A percentile compares a stretch with the other conserved stretches of the same genome.
Conservation (phyloP, 1,140 invertebrate species). For the Lepidurus packardi region DNA sequence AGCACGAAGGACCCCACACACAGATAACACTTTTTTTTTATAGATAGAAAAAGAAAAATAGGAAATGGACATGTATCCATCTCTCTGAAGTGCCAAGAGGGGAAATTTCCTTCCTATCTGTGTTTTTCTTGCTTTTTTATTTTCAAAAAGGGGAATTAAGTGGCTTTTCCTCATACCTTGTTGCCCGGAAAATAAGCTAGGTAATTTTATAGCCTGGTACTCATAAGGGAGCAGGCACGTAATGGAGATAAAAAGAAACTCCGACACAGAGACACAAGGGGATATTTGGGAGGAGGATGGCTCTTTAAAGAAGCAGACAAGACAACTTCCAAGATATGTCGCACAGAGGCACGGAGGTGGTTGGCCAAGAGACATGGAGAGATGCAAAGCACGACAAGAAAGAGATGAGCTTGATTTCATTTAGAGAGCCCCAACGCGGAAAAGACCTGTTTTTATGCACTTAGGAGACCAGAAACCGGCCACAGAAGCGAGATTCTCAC, state of each 20-base stretch:
- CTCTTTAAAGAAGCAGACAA: background rate
- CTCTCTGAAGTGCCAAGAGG: background rate
- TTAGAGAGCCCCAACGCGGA: background rate
- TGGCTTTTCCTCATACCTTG: background rate
- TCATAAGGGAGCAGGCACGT: background rate
- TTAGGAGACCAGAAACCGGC: background rate
- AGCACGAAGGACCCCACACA: background rate
- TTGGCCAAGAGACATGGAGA: background rate
- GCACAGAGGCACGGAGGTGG: background rate
- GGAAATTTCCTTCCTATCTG: background rate
- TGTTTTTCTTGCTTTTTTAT: background rate
- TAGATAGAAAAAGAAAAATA: background rate
- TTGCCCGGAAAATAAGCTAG: background rate
- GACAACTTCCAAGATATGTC: background rate
- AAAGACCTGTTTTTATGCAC: background rate
- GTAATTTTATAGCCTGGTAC: constrained; percentile 14
- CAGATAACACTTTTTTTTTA: background rate
- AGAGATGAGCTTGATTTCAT: background rate
- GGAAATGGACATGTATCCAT: background rate
- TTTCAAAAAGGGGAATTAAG: background rate
- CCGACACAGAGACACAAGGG: background rate
- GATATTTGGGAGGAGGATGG: background rate
- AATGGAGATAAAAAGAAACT: background rate
- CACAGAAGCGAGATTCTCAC: background rate
- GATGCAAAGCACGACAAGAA: background rate